A percentile compares a stretch with the other conserved stretches of the same genome.
Conservation (phyloP, 2,113 vertebrate species). For the Micronycteris hirsuta region DNA sequence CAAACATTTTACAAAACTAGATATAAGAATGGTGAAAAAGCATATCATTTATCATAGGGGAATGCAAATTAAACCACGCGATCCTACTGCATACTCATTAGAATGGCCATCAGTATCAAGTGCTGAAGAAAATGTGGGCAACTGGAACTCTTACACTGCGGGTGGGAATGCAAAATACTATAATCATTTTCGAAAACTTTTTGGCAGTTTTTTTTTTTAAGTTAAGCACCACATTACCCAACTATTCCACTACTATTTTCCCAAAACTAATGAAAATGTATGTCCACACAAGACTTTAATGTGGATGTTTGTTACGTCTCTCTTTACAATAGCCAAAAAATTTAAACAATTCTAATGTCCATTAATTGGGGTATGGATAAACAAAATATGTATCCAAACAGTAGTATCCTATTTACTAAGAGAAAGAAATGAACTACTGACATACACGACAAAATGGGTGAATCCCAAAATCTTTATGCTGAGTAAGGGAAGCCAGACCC, state of each 20-base stretch:
- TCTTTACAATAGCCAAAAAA: background rate
- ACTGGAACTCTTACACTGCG: background rate
- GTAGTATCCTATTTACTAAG: background rate
- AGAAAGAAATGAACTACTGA: background rate
- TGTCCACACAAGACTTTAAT: background rate
- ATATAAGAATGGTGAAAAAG: background rate
- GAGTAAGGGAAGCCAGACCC: background rate
- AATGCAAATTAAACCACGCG: constrained; percentile 11
- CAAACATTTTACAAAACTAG: background rate
- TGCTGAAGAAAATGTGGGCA: background rate
- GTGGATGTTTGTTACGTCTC: background rate
- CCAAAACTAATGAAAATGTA: background rate
- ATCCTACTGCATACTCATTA: background rate
- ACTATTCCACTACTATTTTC: background rate
- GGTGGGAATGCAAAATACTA: background rate
- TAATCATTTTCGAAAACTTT: background rate
- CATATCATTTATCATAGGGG: background rate
- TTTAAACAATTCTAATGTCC: background rate
- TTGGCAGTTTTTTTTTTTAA: background rate
- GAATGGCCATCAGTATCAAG: background rate
- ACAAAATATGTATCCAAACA: background rate
- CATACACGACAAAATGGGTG: background rate
- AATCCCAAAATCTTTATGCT: background rate
- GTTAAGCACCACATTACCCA: background rate
- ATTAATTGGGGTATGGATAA: background rate